Percentiles rank a stretch among this genome's conserved stretches.
phyloP scores from a whole-genome alignment of 35 echinoderm and acorn worm genomes.

The Strongylocentrotus purpuratus region DNA sequence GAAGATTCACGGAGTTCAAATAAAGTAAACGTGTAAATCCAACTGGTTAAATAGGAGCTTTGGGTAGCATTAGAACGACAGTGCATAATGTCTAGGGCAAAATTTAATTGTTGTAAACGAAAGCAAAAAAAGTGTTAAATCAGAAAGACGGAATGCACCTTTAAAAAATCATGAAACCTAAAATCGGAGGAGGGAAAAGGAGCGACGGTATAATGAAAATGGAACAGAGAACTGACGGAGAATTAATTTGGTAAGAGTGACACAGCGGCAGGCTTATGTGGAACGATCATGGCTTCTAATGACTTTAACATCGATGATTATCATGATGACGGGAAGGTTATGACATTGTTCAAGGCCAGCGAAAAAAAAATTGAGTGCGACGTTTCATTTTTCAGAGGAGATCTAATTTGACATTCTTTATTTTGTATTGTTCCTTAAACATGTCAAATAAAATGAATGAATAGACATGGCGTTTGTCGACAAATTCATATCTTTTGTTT shows the following conservation, averaged over 20 bases:
- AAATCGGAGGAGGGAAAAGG: neutral
- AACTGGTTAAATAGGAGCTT: too few species aligned
- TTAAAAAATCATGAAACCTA: neutral
- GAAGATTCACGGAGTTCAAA: too few species aligned
- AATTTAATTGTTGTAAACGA: too few species aligned
- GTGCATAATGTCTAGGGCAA: too few species aligned
- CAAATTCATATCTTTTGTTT: too few species aligned
- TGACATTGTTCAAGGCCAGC: neutral
- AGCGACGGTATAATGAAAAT: neutral
- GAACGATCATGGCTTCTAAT: neutral
- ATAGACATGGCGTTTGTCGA: too few species aligned
- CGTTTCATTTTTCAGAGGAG: neutral
- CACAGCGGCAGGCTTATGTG: neutral
- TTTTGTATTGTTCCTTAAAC: too few species aligned
- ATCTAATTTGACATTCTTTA: neutral
- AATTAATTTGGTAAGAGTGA: neutral
- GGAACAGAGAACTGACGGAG: neutral
- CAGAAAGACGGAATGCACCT: neutral
- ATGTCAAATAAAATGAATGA: too few species aligned
- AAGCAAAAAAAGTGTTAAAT: too few species aligned
- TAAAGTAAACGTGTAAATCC: too few species aligned
- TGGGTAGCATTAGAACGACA: too few species aligned
- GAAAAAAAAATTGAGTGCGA: neutral
- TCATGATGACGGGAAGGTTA: neutral
- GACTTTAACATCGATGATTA: constrained; percentile 12